phyloP scores from a whole-genome alignment of 2,888 invertebrate species.

The Cabera pusaria region DNA sequence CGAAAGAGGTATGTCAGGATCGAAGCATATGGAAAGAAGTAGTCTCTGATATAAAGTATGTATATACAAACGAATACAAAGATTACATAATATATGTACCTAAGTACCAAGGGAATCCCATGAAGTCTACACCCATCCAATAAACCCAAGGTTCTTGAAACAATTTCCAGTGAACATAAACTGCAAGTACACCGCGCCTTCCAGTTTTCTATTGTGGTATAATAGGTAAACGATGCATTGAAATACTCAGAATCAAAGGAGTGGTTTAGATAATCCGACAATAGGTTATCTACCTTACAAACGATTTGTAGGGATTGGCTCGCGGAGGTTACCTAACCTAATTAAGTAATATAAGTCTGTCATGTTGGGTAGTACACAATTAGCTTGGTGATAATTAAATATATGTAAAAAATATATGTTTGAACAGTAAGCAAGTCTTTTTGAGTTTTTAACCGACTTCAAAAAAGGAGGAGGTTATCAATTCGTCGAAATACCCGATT shows the following conservation, averaged over 20 bases:
- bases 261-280: slow-evolving; percentile 19
- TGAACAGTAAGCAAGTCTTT: too few relatives aligned
- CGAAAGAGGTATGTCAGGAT: too few relatives aligned
- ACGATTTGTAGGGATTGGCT: slow-evolving; percentile 7
- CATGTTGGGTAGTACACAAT: too few relatives aligned
- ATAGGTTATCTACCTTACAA: not conserved
- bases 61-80: too few relatives aligned
- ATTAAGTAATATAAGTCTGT: too few relatives aligned
- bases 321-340: slow-evolving; percentile 1
- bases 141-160: slow-evolving; percentile 27
- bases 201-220: slow-evolving; percentile 14
- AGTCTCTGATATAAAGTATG: too few relatives aligned
- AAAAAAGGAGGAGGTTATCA: too few relatives aligned
- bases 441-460: not conserved
- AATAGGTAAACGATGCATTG: slow-evolving; percentile 23
- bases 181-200: slow-evolving; percentile 10
- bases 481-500: too few relatives aligned
- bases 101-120: too few relatives aligned
- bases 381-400: too few relatives aligned
- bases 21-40: too few relatives aligned
- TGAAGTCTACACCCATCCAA: slow-evolving; percentile 2
- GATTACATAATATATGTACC: too few relatives aligned
- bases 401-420: not conserved
- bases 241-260: slow-evolving; percentile 20
- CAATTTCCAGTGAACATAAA: slow-evolving; percentile 28